Evolutionary conservation across 2,113 vertebrate genomes (phyloP).

Genomic region (Trinectes maculatus): DNA sequence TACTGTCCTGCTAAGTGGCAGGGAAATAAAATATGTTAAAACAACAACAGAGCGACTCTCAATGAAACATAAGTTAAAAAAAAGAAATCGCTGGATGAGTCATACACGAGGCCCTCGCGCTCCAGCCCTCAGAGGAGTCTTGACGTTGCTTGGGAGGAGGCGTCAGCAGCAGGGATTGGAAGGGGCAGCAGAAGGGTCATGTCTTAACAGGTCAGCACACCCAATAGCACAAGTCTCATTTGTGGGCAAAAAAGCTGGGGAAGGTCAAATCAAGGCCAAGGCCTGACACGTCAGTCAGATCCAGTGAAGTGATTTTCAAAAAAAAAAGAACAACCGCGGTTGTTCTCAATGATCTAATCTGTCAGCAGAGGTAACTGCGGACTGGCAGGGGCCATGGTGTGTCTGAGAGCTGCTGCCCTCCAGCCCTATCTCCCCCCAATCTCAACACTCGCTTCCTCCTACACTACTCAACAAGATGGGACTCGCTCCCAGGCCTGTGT

Average conservation of each 20-base stretch:
- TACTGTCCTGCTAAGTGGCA: constrained; percentile 12
- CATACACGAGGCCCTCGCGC: constrained; percentile 62
- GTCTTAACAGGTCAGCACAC: constrained; percentile 72
- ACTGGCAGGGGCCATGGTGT: constrained; percentile 49
- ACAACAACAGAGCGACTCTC: constrained; percentile 44
- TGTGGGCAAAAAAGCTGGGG: constrained; percentile 43
- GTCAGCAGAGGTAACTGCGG: constrained; percentile 67
- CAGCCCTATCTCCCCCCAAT: constrained; percentile 19
- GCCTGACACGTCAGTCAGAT: constrained; percentile 36
- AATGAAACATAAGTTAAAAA: constrained; percentile 59
- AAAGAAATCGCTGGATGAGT: constrained; percentile 62
- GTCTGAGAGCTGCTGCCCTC: constrained; percentile 53
- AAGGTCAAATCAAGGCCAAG: constrained; percentile 60
- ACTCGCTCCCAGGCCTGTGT: constrained; percentile 58
- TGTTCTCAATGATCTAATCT: constrained; percentile 69
- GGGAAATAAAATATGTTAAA: constrained; percentile 13
- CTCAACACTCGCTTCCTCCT: constrained; percentile 68
- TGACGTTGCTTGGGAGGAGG: constrained; percentile 53
- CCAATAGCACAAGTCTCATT: constrained; percentile 55
- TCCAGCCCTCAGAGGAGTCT: constrained; percentile 55
- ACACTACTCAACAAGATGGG: constrained; percentile 63
- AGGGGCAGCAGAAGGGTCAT: constrained; percentile 62
- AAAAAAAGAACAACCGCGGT: constrained; percentile 34
- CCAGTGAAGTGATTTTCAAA: constrained; percentile 19
- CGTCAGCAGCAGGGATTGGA: constrained; percentile 32